Evolutionary conservation across 2,797 vertebrate genomes (phyloP), one percentile per base, ranked within the genome.

Genomic region (Lepilemur ruficaudatus): DNA sequence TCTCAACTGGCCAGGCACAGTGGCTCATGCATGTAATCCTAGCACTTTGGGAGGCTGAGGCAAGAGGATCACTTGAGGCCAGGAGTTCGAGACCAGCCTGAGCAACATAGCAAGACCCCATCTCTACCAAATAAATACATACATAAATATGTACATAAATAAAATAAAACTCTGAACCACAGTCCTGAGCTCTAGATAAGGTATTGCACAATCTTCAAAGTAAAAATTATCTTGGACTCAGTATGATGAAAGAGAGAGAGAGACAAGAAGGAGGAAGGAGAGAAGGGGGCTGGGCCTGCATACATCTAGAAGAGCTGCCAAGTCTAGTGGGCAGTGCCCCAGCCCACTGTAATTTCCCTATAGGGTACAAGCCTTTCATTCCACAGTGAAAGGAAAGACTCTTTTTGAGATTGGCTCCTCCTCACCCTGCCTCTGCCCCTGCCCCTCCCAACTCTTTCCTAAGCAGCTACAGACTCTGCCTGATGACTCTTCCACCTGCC

Each of bases 221-320:
- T 95, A 92, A 93, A 97, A 92, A 32, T 65, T 57, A 91, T 83
- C 69, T 92, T 83, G 67, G 23, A 70, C 72, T 96, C 18, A 2
- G 5, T 89, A 25, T 92, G 32, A 82, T 59, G 25, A 79, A 80
- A 76, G 81, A 78, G 79, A 92, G 32, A 81, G 41, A 72, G 55
- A 57, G 50, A 43, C 32, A 72, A 32, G 70, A 89, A 72, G 81
- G 38, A 84, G 59, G 35, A 75, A 84, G 59, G 35, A 75, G 46
- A 41, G 67, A 38, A 41, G 46, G 17, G 23, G 2, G 11, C 75
- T 87, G 55, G 57, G 57, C 83, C 57, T 57, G 11, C 43, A 72
- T 67, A 83, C 10, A 91, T 32, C 46, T 81, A 75, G 43, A 96
- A 86, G 81, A 90, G 61, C 75, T 93, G 86, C 83, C 91, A 79